Evolutionary conservation across 2,888 invertebrate genomes (phyloP).

Genomic region (Amaurobius ferox): DNA sequence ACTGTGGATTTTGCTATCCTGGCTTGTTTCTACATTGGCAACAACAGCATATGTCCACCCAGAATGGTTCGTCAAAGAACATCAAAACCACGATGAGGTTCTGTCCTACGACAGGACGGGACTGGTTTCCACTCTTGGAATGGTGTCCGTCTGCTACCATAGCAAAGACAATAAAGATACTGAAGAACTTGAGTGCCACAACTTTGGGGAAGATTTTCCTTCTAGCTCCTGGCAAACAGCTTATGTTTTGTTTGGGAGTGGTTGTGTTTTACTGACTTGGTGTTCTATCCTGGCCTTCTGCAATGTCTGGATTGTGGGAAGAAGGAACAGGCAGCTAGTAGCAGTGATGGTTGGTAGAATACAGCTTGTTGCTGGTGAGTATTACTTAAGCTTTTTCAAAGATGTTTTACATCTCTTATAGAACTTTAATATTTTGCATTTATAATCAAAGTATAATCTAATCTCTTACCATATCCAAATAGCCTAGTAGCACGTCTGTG

Average conservation of each 20-base stretch:
- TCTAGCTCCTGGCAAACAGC: slow-evolving; percentile 77
- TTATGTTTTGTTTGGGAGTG: slow-evolving; percentile 77
- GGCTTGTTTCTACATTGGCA: slow-evolving; percentile 77
- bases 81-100: neutral
- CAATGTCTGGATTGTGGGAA: slow-evolving; percentile 75
- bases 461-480: too few species aligned
- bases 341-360: slow-evolving; percentile 55
- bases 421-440: neutral
- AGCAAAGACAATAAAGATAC: slow-evolving; percentile 9
- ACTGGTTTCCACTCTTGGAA: slow-evolving; percentile 51
- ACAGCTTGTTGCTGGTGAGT: slow-evolving; percentile 64
- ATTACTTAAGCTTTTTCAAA: neutral
- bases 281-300: slow-evolving; percentile 76
- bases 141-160: slow-evolving; percentile 55
- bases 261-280: slow-evolving; percentile 76
- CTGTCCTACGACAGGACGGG: slow-evolving; percentile 46
- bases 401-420: neutral
- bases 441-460: too few species aligned
- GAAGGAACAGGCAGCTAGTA: slow-evolving; percentile 75
- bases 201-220: slow-evolving; percentile 72
- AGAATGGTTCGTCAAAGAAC: slow-evolving; percentile 77
- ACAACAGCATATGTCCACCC: slow-evolving; percentile 78
- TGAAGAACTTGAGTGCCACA: slow-evolving; percentile 62
- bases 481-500: too few species aligned
- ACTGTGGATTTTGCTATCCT: slow-evolving; percentile 78